phyloP scores from a whole-genome alignment of 2,888 invertebrate species.

The Tenthredo distinguenda region DNA sequence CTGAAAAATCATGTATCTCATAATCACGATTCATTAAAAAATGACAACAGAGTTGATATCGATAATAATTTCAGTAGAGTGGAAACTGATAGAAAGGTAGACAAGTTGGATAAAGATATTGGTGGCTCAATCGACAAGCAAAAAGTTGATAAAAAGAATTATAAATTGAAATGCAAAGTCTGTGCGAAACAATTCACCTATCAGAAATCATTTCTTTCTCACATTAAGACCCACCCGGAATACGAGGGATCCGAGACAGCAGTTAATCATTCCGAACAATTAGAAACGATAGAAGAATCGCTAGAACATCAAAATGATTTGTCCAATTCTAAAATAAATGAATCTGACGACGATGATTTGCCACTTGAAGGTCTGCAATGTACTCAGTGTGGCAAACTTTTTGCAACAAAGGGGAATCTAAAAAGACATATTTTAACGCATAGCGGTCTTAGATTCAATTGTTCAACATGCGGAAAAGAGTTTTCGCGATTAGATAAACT shows the following conservation, averaged over 20 bases:
- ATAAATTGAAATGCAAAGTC: conserved; percentile 69
- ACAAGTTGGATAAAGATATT: conserved; percentile 53
- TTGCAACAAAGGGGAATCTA: conserved; percentile 72
- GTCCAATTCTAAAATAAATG: conserved; percentile 53
- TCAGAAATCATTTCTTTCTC: conserved; percentile 70
- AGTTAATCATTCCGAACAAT: conserved; percentile 42
- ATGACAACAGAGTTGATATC: conserved; percentile 49
- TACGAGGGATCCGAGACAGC: conserved; percentile 57
- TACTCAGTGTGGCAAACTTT: conserved; percentile 72
- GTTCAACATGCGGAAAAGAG: conserved; percentile 70
- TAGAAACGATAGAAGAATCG: conserved; percentile 40
- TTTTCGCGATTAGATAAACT: conserved; percentile 73
- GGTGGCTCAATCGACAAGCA: conserved; percentile 24
- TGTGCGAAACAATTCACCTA: conserved; percentile 72
- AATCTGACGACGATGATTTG: conserved; percentile 61
- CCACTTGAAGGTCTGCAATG: conserved; percentile 70
- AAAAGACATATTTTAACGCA: conserved; percentile 73
- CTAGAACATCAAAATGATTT: conserved; percentile 52
- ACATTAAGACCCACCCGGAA: conserved; percentile 69
- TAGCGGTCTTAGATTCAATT: conserved; percentile 71
- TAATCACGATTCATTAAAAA: conserved; percentile 60
- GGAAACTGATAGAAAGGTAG: conserved; percentile 53
- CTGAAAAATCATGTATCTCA: conserved; percentile 66
- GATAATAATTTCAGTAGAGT: conserved; percentile 44
- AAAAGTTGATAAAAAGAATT: conserved; percentile 61